Evolutionary conservation across 2,888 invertebrate genomes (phyloP), one percentile per base, ranked within the genome.

Genomic region (Theretra japonica): DNA sequence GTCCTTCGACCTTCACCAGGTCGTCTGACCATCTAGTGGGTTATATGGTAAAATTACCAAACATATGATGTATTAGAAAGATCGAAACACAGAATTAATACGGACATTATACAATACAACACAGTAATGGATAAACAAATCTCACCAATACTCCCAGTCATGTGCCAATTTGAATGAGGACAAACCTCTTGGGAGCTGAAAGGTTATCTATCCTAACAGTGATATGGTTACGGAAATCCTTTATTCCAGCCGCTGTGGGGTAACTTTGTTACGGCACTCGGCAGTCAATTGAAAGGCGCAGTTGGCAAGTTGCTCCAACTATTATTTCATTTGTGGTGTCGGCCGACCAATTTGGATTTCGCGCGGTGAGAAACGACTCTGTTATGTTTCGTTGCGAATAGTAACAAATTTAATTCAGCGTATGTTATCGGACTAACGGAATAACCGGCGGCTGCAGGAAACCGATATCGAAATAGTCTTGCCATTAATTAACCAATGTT

Each of bases 391-490:
- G 65, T 48, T 65, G 17, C 23, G 2, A 65, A 17, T 65, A 41
- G 62, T 23, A 15, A 65, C 17, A 15, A 21, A 33, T 62, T 41
- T 5, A 41, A 65, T 41, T 65, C 23, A 48, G 33, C 65, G 41
- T 48, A 15, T 23, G 41, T 62, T 65, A 65, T 65, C 65, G 21
- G 17, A 48, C n/a, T 65, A 48, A 65, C 41, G 65, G 65, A 48
- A 48, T 65, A 48, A 65, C 48, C 23, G 65, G 48, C 23, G 48
- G 41, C 48, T 65, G 65, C 65, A 65, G 65, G 65, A 65, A 65
- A 65, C 23, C 48, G 23, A 65, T 65, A 48, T 15, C 48, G 23
- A 65, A 65, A 65, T 65, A 65, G 65, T 48, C 48, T 65, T 65
- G 15, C 21, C 8, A 65, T 23, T 48, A 65, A 65, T 41, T 23